A percentile compares a stretch with the other conserved stretches of the same genome.
Conservation (phyloP, 2,113 vertebrate species). For the Elephas maximus region DNA sequence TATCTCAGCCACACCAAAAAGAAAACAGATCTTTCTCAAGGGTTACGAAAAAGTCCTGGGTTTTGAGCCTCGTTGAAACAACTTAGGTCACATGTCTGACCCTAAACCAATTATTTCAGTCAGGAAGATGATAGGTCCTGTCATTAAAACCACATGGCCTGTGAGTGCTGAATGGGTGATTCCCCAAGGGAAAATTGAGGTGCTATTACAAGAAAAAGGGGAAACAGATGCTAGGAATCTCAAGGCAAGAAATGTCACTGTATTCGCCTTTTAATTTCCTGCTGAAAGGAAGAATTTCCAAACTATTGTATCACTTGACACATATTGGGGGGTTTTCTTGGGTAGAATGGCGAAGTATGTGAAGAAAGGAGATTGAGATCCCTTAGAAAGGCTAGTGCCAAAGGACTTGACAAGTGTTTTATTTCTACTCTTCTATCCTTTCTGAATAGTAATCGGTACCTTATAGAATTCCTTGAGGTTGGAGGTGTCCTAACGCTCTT, state of each 20-base stretch:
- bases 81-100: background rate
- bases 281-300: constrained; percentile 49
- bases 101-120: background rate
- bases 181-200: background rate
- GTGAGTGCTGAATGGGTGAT: background rate
- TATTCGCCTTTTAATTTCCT: constrained; percentile 16
- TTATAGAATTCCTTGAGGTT: constrained; percentile 93
- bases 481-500: constrained; percentile 91
- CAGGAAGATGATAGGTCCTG: background rate
- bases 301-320: background rate
- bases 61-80: constrained; percentile 3
- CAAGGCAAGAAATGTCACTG: constrained; percentile 13
- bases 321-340: background rate
- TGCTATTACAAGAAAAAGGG: constrained; percentile 5
- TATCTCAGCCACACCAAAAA: background rate
- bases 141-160: background rate
- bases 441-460: constrained; percentile 89
- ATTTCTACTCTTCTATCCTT: constrained; percentile 53
- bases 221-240: background rate
- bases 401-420: background rate
- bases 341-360: background rate
- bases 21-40: background rate
- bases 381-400: background rate
- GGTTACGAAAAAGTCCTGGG: background rate
- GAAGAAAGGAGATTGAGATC: background rate